Evolutionary conservation across 2,888 invertebrate species (phyloP), one percentile per base, ranked within the genome.

Genomic region (Caenorhabditis sp.): DNA sequence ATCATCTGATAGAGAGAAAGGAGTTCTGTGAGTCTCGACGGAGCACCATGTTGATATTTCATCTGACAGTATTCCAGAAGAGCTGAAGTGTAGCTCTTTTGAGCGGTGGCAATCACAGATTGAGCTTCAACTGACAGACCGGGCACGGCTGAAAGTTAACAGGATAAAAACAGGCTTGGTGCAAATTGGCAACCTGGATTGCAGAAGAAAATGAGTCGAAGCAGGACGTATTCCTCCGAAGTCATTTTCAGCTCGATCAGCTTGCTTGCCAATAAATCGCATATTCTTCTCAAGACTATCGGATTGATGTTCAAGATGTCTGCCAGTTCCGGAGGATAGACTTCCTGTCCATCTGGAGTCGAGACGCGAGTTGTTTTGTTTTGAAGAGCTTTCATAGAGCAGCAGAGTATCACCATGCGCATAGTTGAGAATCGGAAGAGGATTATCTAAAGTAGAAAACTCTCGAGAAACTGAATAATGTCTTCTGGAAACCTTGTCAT

Each of bases 1-100:
- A 55, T 71, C 13, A 71, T 64, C 9, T 62, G 62, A 22, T 55
- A 71, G 15, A 71, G 62, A 0, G 71, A 71, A 13, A 71, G 64
- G 22, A 71, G 71, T 1, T 71, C 71, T 0, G 71, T 47, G 47
- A 64, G 62, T 26, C 71, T 44, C 22, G 62, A 44, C 0, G 71
- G 62, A 13, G 55, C 71, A 37, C 40, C 51, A 28, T 62, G 62
- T 40, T 71, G 71, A 22, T 62, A 62, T 15, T 26, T 55, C 9
- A 64, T n/a, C 5, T 47, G 55, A 24, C 71, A 71, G 62, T 71
- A 64, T 15, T 71, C 44, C 28, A 71, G 55, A 4, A 71, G 62
- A 9, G 62, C 62, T 6, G 53, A 53, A 35, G 62, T 64, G 53
- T 71, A 64, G 32, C 26, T 53, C 24, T 62, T 55, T n/a, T 56